A percentile compares a stretch with the other conserved stretches of the same genome.
Conservation (phyloP, 1,140 invertebrate genomes). For the Solenopsis fugax region DNA sequence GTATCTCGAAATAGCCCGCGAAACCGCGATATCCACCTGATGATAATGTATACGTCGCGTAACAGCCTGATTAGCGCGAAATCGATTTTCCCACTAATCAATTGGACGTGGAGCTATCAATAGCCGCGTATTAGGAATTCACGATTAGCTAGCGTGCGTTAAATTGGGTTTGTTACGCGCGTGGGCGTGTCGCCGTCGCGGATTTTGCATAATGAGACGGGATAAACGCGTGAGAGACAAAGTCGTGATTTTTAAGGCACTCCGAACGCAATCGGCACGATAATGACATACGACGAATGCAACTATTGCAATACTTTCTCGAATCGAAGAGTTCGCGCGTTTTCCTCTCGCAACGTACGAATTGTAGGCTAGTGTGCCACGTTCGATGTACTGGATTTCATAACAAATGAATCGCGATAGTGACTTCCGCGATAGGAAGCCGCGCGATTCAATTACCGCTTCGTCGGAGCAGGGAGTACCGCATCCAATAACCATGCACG, state of each 20-base stretch:
- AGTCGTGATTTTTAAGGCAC: constrained; percentile 23
- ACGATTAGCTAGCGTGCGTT: constrained; percentile 56
- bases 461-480: neutral
- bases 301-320: constrained; percentile 22
- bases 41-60: neutral
- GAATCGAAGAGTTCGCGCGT: neutral
- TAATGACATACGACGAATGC: constrained; percentile 29
- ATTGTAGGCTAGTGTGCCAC: constrained; percentile 41
- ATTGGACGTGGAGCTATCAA: constrained; percentile 59
- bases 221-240: constrained; percentile 3
- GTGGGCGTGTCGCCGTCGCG: constrained; percentile 62
- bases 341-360: neutral
- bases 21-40: neutral
- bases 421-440: constrained; percentile 28
- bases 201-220: constrained; percentile 61
- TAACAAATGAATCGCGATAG: constrained; percentile 26
- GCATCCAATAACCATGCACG: constrained; percentile 32
- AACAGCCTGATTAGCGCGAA: constrained; percentile 18
- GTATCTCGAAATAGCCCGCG: neutral
- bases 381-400: constrained; percentile 12
- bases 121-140: constrained; percentile 53
- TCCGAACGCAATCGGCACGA: neutral
- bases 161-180: constrained; percentile 72
- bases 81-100: constrained; percentile 60
- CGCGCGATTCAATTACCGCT: constrained; percentile 27